Conservation (phyloP, 2,113 vertebrate genomes). For the Osmerus eperlanus region DNA sequence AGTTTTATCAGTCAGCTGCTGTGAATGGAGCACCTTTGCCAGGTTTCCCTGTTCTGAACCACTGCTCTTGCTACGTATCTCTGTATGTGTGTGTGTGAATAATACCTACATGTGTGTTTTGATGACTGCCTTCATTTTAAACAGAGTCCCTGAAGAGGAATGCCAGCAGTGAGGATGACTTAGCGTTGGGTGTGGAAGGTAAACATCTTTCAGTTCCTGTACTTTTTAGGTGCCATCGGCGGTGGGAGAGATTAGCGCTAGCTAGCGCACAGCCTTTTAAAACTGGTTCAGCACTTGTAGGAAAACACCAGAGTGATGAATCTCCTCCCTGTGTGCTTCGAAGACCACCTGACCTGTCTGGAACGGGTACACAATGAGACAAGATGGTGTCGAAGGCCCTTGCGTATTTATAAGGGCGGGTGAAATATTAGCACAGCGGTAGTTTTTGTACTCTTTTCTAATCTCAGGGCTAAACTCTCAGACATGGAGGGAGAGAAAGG, state of each 20-base stretch:
- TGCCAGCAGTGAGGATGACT: conserved; percentile 51
- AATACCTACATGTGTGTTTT: background rate
- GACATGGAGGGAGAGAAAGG: background rate
- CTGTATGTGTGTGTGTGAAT: background rate
- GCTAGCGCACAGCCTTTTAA: background rate
- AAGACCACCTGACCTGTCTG: conserved; percentile 12
- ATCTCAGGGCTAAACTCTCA: background rate
- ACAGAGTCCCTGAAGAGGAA: conserved; percentile 37
- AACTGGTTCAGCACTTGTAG: background rate
- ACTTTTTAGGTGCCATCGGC: conserved; percentile 16
- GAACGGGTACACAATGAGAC: background rate
- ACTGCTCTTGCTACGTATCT: background rate
- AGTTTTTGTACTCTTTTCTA: conserved; percentile 1
- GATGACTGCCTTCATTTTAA: conserved; percentile 7
- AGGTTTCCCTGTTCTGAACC: background rate
- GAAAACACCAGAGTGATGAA: conserved; percentile 1
- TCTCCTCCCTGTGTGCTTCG: conserved; percentile 4
- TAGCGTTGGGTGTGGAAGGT: conserved; percentile 57
- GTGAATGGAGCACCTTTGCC: background rate
- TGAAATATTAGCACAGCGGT: conserved; percentile 8
- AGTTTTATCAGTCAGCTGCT: background rate
- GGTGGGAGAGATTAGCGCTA: background rate
- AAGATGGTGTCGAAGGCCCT: background rate
- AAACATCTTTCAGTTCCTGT: conserved; percentile 36
- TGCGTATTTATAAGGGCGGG: conserved; percentile 15